Evolutionary conservation across 2,113 vertebrate genomes (phyloP), one percentile per base, ranked within the genome.

Genomic region (Dicaeum eximium): DNA sequence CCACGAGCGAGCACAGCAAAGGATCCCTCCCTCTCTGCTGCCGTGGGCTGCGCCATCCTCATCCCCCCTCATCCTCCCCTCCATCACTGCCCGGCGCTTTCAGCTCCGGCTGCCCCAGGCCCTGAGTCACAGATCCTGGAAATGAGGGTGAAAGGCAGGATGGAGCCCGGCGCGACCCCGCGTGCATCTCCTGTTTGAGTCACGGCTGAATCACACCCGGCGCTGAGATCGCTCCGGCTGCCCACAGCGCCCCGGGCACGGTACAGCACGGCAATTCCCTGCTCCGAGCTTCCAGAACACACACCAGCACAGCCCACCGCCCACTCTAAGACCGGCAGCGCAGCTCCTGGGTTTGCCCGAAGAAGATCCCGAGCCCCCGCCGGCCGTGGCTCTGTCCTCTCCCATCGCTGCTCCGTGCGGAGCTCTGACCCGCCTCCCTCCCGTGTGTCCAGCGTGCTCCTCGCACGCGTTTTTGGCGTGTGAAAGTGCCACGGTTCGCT

Each of bases 261-360:
- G 56, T 35, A 7, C 15, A 4, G 27, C 13, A 51, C 10, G 10
- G 38, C 1, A 5, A 18, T 40, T 40, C 54, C 61, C 70, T 2
- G n/a, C 53, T 48, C 54, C 5, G 0, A 56, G 30, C 33, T 15
- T 7, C 16, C 5, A 0, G 19, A 15, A 4, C 7, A 1, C 3
- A 0, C 31, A 7, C 6, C 1, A 17, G 3, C 19, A 5, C 20
- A 9, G 60, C 45, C 33, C 48, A 27, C 12, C 4, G 0, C 61
- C 61, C 80, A 11, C 27, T 21, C 71, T 2, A 0, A 2, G 25
- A 13, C 60, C n/a, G n/a, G 28, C 86, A 7, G 30, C 1, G 44
- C 67, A 16, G 44, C 16, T n/a, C 30, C 48, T 5, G 60, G 44
- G 3, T 30, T 38, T 50, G 69, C 62, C 11, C 47, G 9, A 1